Evolutionary conservation across 2,797 vertebrate species (phyloP).

Genomic region (Gambelia wislizenii): DNA sequence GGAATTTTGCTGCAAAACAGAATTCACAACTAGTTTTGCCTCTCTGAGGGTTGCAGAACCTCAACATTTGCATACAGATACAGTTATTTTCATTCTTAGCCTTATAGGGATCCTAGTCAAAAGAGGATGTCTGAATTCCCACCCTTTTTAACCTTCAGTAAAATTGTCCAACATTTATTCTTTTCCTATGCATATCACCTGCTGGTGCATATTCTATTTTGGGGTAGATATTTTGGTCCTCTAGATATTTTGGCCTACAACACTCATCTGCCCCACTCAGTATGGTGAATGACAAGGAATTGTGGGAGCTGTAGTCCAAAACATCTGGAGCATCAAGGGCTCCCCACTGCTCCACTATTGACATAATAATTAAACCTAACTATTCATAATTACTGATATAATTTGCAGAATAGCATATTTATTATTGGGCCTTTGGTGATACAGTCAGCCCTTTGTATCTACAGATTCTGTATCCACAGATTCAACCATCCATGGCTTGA

Average conservation of each 20-base stretch:
- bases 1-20: constrained; percentile 45
- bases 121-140: background rate
- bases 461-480: no score
- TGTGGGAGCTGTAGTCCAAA: no score
- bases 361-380: background rate
- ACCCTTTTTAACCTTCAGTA: background rate
- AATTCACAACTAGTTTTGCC: constrained; percentile 33
- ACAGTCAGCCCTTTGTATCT: no score
- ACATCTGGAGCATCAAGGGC: no score
- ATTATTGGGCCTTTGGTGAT: no score
- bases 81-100: background rate
- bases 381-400: background rate
- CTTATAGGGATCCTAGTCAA: background rate
- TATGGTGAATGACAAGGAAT: no score
- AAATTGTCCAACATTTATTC: background rate
- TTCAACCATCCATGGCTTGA: no score
- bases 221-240: no score
- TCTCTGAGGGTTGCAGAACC: background rate
- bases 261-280: no score
- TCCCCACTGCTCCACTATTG: no score
- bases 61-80: background rate
- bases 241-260: no score
- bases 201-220: background rate
- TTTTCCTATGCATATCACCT: background rate
- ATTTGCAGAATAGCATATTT: background rate